phyloP scores from a whole-genome alignment of 1,140 invertebrate genomes.

The Penaeus japonicus region DNA sequence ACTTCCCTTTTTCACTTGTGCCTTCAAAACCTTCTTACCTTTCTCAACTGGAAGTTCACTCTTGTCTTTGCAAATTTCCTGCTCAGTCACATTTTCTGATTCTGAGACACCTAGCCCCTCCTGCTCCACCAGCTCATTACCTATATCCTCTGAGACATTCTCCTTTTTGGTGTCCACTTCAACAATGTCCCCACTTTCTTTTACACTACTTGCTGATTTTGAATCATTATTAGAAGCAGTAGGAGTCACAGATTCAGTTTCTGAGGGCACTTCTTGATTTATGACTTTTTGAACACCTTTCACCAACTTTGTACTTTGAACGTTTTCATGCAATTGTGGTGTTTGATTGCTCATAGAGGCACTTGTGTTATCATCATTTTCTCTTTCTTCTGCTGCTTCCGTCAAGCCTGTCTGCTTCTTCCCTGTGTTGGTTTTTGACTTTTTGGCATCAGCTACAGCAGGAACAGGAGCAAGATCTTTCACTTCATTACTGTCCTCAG shows the following conservation, averaged over 20 bases:
- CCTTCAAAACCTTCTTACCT: background rate
- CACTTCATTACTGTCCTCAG: background rate
- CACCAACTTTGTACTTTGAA: constrained; percentile 41
- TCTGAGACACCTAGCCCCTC: background rate
- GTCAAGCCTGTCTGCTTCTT: constrained; percentile 1
- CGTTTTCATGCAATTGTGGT: constrained; percentile 9
- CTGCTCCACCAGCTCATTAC: background rate
- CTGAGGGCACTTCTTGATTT: constrained; percentile 25
- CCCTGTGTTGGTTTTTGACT: background rate
- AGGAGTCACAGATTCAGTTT: background rate
- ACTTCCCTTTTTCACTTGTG: background rate
- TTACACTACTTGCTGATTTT: background rate
- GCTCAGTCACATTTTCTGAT: background rate
- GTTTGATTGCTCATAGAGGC: constrained; percentile 48
- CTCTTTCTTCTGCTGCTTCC: background rate
- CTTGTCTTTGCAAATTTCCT: background rate
- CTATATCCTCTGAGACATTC: background rate
- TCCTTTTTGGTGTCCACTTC: background rate
- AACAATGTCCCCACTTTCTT: background rate
- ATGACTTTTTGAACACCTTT: constrained; percentile 26
- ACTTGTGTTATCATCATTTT: constrained; percentile 35
- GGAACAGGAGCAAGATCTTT: background rate
- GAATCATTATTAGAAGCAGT: background rate
- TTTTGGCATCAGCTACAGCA: background rate
- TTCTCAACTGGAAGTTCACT: background rate